phyloP scores from a whole-genome alignment of 2,113 vertebrate species.

The western clawed frog (Xenopus tropicalis) region DNA sequence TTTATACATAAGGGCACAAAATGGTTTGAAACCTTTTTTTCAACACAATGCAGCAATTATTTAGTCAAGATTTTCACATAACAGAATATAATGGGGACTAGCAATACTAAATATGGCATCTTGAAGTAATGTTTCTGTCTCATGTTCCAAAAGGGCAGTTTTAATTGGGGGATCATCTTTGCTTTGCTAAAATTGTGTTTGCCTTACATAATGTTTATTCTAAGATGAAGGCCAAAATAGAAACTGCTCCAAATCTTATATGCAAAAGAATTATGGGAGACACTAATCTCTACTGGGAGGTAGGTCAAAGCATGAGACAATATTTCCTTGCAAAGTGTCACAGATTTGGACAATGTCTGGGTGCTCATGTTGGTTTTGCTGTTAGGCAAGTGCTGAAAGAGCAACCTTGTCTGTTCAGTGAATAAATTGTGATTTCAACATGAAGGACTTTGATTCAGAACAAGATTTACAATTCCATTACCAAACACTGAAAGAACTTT shows the following conservation, averaged over 20 bases:
- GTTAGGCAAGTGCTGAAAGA: conserved; percentile 33
- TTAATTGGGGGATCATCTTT: neutral
- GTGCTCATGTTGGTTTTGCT: conserved; percentile 22
- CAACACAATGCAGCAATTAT: too few relatives aligned
- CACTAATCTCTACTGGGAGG: conserved; percentile 17
- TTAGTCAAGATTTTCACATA: too few relatives aligned
- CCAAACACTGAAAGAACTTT: conserved; percentile 31
- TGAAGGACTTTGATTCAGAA: conserved; percentile 11
- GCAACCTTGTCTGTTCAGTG: conserved; percentile 23
- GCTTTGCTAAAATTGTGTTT: neutral
- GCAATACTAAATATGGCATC: too few relatives aligned
- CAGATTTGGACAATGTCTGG: conserved; percentile 8
- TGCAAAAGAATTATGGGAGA: conserved; percentile 16
- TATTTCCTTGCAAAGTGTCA: conserved; percentile 25
- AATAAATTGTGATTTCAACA: conserved; percentile 34
- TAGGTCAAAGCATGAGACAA: conserved; percentile 25
- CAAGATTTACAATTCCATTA: conserved; percentile 41
- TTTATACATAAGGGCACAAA: too few relatives aligned
- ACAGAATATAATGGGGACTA: too few relatives aligned
- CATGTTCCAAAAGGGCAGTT: neutral
- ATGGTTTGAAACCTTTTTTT: too few relatives aligned
- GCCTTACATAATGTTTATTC: conserved; percentile 23
- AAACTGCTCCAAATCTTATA: neutral
- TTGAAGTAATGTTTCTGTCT: too few relatives aligned
- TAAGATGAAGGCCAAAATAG: neutral